These are phyloP conservation scores for Zygogramma bicolorata DNA, from an alignment of 2,888 invertebrate species.

Conservation along the genomic window DNA sequence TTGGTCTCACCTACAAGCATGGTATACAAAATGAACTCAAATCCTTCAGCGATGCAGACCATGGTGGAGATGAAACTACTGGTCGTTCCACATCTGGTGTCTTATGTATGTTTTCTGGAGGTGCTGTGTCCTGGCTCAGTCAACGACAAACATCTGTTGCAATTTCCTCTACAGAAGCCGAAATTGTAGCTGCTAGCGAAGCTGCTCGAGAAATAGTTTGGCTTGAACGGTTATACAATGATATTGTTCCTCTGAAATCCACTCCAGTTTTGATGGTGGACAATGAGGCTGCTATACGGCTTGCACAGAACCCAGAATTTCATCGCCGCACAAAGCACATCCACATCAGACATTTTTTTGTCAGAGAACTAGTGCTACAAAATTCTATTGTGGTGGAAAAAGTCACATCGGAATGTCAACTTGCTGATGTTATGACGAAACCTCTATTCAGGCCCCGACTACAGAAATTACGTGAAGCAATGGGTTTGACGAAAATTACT, in stretches of 20 bases:
- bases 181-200: background rate
- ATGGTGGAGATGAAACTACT: conserved; percentile 20
- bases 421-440: no score
- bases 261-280: conserved; percentile 50
- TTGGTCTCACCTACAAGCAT: background rate
- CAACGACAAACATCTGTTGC: conserved; percentile 18
- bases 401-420: no score
- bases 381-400: no score
- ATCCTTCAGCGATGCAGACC: conserved; percentile 11
- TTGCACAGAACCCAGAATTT: conserved; percentile 55
- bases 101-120: conserved; percentile 17
- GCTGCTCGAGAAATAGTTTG: background rate
- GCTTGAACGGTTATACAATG: background rate
- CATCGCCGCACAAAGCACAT: conserved; percentile 55
- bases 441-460: no score
- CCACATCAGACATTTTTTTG: background rate
- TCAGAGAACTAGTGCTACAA: background rate
- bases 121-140: conserved; percentile 18
- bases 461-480: no score
- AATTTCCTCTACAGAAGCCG: background rate
- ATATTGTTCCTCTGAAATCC: conserved; percentile 19
- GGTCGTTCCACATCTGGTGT: conserved; percentile 20
- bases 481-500: no score
- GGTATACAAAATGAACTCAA: background rate
- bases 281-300: conserved; percentile 52